Percentiles rank a stretch among this genome's conserved stretches.
phyloP scores from a whole-genome alignment of 2,797 vertebrate species.

The Myoxocephalus aenaeus region DNA sequence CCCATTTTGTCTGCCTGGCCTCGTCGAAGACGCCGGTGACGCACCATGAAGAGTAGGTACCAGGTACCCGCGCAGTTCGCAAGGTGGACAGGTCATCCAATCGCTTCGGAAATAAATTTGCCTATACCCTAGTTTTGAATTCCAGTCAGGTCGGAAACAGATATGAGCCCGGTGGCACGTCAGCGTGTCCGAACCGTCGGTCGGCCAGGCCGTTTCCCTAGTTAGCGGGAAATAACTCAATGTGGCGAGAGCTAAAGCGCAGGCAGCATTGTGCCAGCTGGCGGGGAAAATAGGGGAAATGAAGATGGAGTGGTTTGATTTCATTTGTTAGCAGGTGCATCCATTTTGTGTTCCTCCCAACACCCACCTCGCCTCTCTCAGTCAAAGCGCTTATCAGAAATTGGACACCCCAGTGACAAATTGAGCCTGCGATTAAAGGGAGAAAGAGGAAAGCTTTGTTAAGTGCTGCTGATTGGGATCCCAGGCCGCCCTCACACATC shows the following conservation, averaged over 20 bases:
- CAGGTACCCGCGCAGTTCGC: too few species aligned
- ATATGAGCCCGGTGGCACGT: slow-evolving; percentile 11
- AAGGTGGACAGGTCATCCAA: neutral
- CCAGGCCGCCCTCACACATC: slow-evolving; percentile 73
- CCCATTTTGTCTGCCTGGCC: neutral
- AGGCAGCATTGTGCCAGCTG: slow-evolving; percentile 79
- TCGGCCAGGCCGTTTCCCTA: slow-evolving; percentile 43
- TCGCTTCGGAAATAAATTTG: neutral
- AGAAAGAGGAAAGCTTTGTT: slow-evolving; percentile 82
- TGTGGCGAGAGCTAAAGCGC: slow-evolving; percentile 67
- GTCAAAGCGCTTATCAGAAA: slow-evolving; percentile 84
- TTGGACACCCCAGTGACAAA: slow-evolving; percentile 86
- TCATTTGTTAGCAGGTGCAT: slow-evolving; percentile 87
- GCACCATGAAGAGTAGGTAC: too few species aligned
- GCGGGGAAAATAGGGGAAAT: slow-evolving; percentile 60
- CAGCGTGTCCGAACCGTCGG: slow-evolving; percentile 39
- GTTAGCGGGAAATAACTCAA: slow-evolving; percentile 71
- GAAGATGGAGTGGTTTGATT: slow-evolving; percentile 85
- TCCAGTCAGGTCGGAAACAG: slow-evolving; percentile 30
- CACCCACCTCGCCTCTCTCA: slow-evolving; percentile 68
- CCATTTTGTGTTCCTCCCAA: slow-evolving; percentile 81
- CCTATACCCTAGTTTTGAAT: neutral
- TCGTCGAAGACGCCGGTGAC: too few species aligned
- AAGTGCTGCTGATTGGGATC: slow-evolving; percentile 82
- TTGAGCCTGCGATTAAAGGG: slow-evolving; percentile 83